These are phyloP conservation scores for Xestia sexstrigata DNA, from an alignment of 2,888 invertebrate species.

Conservation along the genomic window DNA sequence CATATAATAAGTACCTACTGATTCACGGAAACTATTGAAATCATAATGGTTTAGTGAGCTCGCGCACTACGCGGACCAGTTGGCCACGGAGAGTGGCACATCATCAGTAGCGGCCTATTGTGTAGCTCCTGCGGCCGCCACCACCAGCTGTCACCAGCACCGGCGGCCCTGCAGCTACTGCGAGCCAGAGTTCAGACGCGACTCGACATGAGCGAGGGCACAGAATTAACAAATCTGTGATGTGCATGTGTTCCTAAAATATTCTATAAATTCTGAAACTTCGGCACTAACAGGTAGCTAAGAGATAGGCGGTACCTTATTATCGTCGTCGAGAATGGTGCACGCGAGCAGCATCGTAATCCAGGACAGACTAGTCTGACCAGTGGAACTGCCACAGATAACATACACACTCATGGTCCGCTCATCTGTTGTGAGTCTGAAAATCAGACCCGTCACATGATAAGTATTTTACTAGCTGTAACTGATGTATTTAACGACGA, in stretches of 20 bases:
- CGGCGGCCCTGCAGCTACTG: too few species aligned
- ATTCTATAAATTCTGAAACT: constrained; percentile 1
- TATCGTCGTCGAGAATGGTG: background rate
- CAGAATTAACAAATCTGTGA: background rate
- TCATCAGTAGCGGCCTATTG: background rate
- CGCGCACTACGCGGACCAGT: background rate
- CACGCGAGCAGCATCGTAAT: background rate
- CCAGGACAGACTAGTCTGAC: background rate
- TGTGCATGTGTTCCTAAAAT: background rate
- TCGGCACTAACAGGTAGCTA: background rate
- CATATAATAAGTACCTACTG: background rate
- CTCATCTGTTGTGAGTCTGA: background rate
- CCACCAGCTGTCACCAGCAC: too few species aligned
- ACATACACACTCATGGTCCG: too few species aligned
- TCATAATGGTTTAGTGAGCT: background rate
- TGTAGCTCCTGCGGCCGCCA: too few species aligned
- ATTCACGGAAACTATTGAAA: constrained; percentile 4
- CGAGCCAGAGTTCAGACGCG: background rate
- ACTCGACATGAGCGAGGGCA: constrained; percentile 1
- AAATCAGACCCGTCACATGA: background rate
- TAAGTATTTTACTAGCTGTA: background rate
- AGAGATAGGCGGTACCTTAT: background rate
- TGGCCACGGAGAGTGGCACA: background rate
- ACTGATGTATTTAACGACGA: too few species aligned
- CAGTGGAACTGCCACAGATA: background rate